Base-by-base conservation (phyloP, 2,113 vertebrate species). In the Crotalus viridis region DNA sequence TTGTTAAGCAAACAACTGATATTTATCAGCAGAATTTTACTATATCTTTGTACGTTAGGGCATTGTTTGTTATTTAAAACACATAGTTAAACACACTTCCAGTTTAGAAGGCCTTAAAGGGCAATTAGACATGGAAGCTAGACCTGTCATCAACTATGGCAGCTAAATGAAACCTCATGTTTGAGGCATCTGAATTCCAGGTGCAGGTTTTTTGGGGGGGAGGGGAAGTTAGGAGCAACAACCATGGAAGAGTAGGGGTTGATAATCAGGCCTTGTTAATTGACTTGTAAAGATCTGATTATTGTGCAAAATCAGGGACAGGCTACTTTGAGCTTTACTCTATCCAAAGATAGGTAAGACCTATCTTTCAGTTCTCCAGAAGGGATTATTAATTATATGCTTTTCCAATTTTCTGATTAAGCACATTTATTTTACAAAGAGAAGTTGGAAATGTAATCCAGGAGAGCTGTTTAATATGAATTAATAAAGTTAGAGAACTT, bases 331-430 rank as follows among this genome's bases (percentile, higher is more conserved):
- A 81, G 69, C 33, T 81, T 81, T 81, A 39, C 69, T 81, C 33
- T 81, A 28, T 87, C 39, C 39, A 39, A 39, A 39, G 39, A 39
- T 39, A 87, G 46, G 52, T 51, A 48, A 87, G 86, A 87, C 26
- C 4, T 52, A 52, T 17, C 26, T n/a, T 96, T 91, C 94, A 91
- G 54, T 89, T 89, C n/a, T 57, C 33, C n/a, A 89, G 43, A 12
- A 57, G n/a, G 0, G 46, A 91, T 85, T 91, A 46, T 46, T 95
- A 95, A 52, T 64, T n/a, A 87, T 59, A 89, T 91, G 93, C 55
- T 96, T 94, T 95, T 93, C 90, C 92, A 52, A 94, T 92, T 94
- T 94, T 93, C 46, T 85, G 74, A 93, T 91, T 92, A 61, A 57
- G 90, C 61, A 89, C 94, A 87, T 89, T 91, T 94, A 88, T 48